phyloP scores from a whole-genome alignment of 1,140 invertebrate species.

The Sinella curviseta region DNA sequence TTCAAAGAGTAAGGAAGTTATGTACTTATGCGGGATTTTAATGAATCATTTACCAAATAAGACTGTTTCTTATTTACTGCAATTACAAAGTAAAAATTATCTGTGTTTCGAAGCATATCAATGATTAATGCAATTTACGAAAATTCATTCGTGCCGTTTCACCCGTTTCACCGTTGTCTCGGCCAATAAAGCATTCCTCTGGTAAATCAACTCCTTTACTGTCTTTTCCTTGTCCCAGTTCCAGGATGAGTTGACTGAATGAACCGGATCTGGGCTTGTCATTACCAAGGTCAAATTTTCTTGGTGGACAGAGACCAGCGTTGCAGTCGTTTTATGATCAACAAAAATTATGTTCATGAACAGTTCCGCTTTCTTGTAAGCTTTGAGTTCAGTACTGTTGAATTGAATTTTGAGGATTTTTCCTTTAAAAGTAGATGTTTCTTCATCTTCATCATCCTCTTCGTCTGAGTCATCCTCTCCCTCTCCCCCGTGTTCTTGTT shows the following conservation, averaged over 20 bases:
- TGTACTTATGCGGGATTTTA: no score
- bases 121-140: no score
- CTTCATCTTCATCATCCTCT: background rate
- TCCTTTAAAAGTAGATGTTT: background rate
- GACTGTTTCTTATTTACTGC: background rate
- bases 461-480: background rate
- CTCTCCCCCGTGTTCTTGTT: background rate
- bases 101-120: no score
- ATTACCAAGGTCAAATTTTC: conserved; percentile 36
- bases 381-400: conserved; percentile 28
- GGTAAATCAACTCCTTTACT: background rate
- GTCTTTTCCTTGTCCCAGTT: conserved; percentile 5
- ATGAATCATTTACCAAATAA: background rate
- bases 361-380: conserved; percentile 38
- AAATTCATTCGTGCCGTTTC: no score
- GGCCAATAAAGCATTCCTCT: background rate
- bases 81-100: background rate
- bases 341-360: conserved; percentile 44
- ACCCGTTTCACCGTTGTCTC: no score
- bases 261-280: background rate
- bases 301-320: conserved; percentile 42
- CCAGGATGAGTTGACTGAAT: conserved; percentile 5
- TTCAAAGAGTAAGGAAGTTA: no score
- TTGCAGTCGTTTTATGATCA: conserved; percentile 36
- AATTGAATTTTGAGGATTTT: conserved; percentile 31